phyloP scores from a whole-genome alignment of 1,140 invertebrate species.

The Ooceraea biroi region DNA sequence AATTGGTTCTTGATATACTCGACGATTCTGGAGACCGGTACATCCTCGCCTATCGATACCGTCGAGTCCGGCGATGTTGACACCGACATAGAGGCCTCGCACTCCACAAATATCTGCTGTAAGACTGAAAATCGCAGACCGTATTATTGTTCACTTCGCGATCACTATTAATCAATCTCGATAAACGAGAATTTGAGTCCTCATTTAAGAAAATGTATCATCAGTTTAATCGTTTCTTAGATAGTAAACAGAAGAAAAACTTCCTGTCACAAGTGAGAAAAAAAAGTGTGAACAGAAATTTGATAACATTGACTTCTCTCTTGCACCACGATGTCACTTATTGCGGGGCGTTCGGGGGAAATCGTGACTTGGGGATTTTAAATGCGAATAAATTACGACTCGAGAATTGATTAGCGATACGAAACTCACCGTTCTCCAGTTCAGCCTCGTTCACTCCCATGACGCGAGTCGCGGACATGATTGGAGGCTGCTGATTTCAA shows the following conservation, averaged over 20 bases:
- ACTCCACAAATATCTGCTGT: slow-evolving; percentile 34
- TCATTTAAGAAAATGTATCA: no score
- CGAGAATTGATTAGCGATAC: not conserved
- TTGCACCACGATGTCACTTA: not conserved
- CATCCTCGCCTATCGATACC: not conserved
- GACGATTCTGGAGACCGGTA: slow-evolving; percentile 18
- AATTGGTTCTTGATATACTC: slow-evolving; percentile 21
- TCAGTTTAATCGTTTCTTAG: not conserved
- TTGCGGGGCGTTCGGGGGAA: not conserved
- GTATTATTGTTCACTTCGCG: not conserved
- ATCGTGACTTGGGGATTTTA: no score
- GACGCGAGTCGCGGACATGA: slow-evolving; percentile 5
- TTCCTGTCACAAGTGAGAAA: no score
- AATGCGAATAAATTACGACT: no score
- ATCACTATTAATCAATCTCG: not conserved
- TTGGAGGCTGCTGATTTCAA: not conserved
- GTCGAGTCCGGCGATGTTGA: not conserved
- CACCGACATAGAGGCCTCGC: not conserved
- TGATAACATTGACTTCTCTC: not conserved
- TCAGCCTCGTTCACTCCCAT: not conserved
- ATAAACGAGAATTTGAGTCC: not conserved
- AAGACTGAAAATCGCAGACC: slow-evolving; percentile 18
- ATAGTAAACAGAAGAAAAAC: not conserved
- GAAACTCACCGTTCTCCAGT: slow-evolving; percentile 9
- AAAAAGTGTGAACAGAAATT: not conserved